Evolutionary conservation across 2,888 invertebrate species (phyloP), one percentile per base, ranked within the genome.

Genomic region (Drosophila anceps): DNA sequence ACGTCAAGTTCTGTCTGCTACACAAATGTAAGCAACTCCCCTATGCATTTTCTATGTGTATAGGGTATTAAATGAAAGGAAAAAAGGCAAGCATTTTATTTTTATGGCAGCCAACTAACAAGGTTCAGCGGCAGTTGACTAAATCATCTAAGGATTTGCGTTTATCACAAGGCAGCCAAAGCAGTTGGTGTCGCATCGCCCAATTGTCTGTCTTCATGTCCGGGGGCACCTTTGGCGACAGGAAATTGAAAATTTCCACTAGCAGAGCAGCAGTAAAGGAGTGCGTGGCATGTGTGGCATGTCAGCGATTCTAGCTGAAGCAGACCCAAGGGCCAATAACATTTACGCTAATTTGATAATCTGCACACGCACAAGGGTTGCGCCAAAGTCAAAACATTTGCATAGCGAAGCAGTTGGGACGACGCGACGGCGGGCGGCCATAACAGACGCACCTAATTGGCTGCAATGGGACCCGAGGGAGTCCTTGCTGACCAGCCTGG

Each of bases 381-480:
- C 54, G 48, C 43, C 20, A 24, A 9, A n/a, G 43, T 18, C 27
- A 60, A 55, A 65, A 61, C 89, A 92, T 92, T 92, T 92, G 91
- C 91, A 92, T 92, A 84, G 90, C 84, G 81, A 86, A 86, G 84
- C 87, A 86, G 80, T 46, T 43, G 18, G 39, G 55, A 20, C 4
- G 33, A 13, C 43, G 31, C 35, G 50, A 24, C 20, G 59, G 29
- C 15, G 64, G 46, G 44, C 29, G 35, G 20, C 68, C 61, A 70
- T 53, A 74, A 73, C 78, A 84, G 72, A 78, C 75, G 84, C 91
- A 91, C 92, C 92, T 92, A 92, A 92, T 92, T 92, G 92, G 92
- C 92, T 92, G 88, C 91, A 91, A 92, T 91, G 91, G 92, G 81
- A 90, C 92, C 92, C 92, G 87, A 88, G 92, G 92, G 92, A 92